phyloP scores from a whole-genome alignment of 2,888 invertebrate species.

The Coelopa pilipes region DNA sequence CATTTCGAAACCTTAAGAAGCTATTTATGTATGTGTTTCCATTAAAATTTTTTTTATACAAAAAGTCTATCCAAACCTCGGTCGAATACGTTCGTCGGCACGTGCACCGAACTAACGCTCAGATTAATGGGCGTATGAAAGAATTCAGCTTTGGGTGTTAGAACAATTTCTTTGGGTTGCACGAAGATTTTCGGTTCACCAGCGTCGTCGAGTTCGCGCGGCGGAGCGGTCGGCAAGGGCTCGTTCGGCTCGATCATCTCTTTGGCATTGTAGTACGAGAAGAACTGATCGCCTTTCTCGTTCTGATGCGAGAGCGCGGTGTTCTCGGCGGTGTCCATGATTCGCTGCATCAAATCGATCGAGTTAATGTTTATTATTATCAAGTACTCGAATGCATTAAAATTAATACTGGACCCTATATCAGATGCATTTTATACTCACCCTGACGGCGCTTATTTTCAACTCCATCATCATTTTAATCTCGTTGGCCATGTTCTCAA shows the following conservation, averaged over 20 bases:
- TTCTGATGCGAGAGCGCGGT: slow-evolving; percentile 75
- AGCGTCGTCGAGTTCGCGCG: slow-evolving; percentile 69
- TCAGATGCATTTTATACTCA: slow-evolving; percentile 60
- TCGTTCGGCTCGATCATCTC: slow-evolving; percentile 73
- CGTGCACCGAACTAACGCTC: slow-evolving; percentile 89
- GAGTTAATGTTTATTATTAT: neutral
- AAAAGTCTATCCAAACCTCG: slow-evolving; percentile 72
- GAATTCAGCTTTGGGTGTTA: slow-evolving; percentile 80
- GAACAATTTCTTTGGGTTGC: slow-evolving; percentile 73
- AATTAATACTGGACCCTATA: no score
- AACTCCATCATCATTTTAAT: slow-evolving; percentile 89
- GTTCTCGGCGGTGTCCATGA: slow-evolving; percentile 89
- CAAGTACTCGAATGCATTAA: no score
- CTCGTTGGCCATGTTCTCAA: slow-evolving; percentile 84
- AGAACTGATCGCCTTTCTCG: slow-evolving; percentile 71
- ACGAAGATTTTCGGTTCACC: slow-evolving; percentile 71
- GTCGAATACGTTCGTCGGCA: slow-evolving; percentile 95
- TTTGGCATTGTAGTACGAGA: slow-evolving; percentile 78
- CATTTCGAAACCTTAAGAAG: neutral
- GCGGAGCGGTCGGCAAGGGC: slow-evolving; percentile 69
- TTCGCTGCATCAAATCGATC: slow-evolving; percentile 70
- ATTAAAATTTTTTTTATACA: slow-evolving; percentile 1
- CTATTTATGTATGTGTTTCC: neutral
- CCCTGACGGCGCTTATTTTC: slow-evolving; percentile 87
- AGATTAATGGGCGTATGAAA: slow-evolving; percentile 81